A percentile compares a stretch with the other conserved stretches of the same genome.
Conservation (phyloP, 2,797 vertebrate genomes). For the Darevskia nairensis region DNA sequence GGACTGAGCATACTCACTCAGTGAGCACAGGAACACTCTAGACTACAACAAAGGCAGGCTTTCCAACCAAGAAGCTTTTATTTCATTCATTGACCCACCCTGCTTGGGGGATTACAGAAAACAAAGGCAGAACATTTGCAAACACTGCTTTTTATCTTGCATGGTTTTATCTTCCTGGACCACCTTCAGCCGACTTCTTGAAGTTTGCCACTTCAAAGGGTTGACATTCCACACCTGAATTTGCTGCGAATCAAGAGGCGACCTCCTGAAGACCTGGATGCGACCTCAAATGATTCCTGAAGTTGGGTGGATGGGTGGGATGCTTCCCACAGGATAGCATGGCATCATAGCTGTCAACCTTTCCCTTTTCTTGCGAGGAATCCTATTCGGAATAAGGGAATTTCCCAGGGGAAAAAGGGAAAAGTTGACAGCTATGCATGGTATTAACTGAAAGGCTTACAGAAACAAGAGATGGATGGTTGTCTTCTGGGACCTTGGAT, state of each 20-base stretch:
- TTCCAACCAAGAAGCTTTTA: conserved; percentile 24
- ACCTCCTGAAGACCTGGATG: too few species aligned
- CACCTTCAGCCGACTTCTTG: not conserved
- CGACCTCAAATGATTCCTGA: not conserved
- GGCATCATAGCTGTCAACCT: too few species aligned
- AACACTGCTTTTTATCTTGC: not conserved
- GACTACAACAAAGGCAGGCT: not conserved
- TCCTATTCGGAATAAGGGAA: too few species aligned
- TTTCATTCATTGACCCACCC: not conserved
- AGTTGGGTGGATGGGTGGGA: not conserved
- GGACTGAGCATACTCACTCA: too few species aligned
- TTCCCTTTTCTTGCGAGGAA: too few species aligned
- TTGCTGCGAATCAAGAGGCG: too few species aligned
- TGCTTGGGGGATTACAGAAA: not conserved
- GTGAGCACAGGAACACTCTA: not conserved
- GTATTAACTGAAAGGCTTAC: not conserved
- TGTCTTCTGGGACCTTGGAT: not conserved
- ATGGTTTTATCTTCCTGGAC: not conserved
- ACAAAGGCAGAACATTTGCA: not conserved
- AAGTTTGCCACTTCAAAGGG: not conserved
- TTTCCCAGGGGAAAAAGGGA: too few species aligned
- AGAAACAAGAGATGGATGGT: not conserved
- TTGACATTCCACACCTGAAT: not conserved
- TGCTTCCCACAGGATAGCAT: not conserved
- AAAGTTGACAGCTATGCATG: too few species aligned